Evolutionary conservation across 2,888 invertebrate genomes (phyloP), one percentile per base, ranked within the genome.

Genomic region (Diploptera punctata): DNA sequence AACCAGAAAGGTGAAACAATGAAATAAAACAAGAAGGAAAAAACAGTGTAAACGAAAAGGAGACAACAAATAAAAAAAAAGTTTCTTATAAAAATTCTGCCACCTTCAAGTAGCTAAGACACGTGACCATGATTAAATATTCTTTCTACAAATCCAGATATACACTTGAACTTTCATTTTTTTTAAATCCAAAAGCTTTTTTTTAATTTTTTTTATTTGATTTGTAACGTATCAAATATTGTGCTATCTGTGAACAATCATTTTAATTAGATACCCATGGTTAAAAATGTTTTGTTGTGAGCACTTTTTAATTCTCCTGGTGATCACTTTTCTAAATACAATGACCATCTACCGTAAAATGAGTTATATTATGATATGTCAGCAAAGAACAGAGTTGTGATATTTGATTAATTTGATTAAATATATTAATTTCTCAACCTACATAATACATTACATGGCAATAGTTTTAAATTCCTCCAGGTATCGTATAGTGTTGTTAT

Each of bases 401-500:
- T 5, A 9, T 38, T 38, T 38, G 38, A 5, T 52, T 52, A 52
- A 19, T n/a, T n/a, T n/a, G n/a, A n/a, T n/a, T n/a, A n/a, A n/a
- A 2, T 18, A 5, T 52, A 3, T 52, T 3, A n/a, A 52, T 52
- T 18, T 52, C 52, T 52, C 1, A 52, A 52, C 1, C 52, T 52
- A 52, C 52, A 52, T 52, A 52, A 52, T 26, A 19, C 26, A 61
- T 16, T 26, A 33, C 24, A 16, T n/a, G 61, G 24, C 24, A 61
- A 26, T 7, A 31, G 9, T 31, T 24, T n/a, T 3, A 31, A 26
- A n/a, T n/a, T n/a, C n/a, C n/a, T n/a, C n/a, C n/a, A n/a, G n/a
- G n/a, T n/a, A n/a, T n/a, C n/a, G n/a, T 24, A 61, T 61, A 31
- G 33, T 61, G 61, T 61, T 61, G 7, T 16, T 61, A 18, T n/a